Conservation (phyloP, 2,888 invertebrate species). For the Eristalis arbustorum region DNA sequence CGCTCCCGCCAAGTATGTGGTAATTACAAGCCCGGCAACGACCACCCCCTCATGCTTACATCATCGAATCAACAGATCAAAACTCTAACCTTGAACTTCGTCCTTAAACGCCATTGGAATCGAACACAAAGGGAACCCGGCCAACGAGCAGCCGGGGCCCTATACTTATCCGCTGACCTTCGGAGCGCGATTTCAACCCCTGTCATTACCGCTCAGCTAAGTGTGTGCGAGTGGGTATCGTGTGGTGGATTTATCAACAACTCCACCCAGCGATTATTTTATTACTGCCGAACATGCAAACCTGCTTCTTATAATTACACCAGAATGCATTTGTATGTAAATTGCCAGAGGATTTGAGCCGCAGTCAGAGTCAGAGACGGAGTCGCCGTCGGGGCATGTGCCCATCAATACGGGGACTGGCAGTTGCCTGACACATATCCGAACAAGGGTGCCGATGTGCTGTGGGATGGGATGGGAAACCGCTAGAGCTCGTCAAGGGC, state of each 20-base stretch:
- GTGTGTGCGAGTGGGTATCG: slow-evolving; percentile 11
- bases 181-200: slow-evolving; percentile 38
- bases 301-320: slow-evolving; percentile 65
- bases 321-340: slow-evolving; percentile 64
- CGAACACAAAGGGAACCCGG: slow-evolving; percentile 25
- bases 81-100: slow-evolving; percentile 60
- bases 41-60: slow-evolving; percentile 10
- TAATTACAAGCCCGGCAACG: not conserved
- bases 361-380: not conserved
- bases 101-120: slow-evolving; percentile 42
- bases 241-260: slow-evolving; percentile 63
- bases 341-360: slow-evolving; percentile 49
- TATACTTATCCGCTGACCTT: slow-evolving; percentile 53
- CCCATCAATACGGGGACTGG: slow-evolving; percentile 61
- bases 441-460: not conserved
- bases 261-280: slow-evolving; percentile 68
- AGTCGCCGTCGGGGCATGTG: not conserved
- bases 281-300: slow-evolving; percentile 64
- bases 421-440: slow-evolving; percentile 48
- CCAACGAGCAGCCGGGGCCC: slow-evolving; percentile 9
- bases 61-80: slow-evolving; percentile 54
- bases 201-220: slow-evolving; percentile 12
- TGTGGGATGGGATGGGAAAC: not conserved
- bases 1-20: not conserved
- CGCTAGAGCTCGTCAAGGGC: not conserved